Conservation (phyloP, 2,888 invertebrate genomes). For the Heliconius ismenius region DNA sequence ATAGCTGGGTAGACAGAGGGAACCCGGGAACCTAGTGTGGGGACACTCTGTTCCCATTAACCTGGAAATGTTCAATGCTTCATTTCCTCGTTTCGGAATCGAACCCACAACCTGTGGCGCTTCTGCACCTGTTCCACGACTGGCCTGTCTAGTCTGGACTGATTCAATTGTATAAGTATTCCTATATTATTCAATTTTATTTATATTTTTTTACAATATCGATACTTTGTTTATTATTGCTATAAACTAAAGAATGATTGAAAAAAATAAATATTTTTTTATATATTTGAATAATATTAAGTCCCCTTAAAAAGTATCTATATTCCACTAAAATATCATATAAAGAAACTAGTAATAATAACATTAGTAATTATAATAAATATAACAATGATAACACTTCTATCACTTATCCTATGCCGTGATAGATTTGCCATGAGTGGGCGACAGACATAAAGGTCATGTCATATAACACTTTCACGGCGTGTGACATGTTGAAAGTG, state of each 20-base stretch:
- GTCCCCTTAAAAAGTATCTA: background rate
- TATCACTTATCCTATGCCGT: background rate
- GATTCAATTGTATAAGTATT: background rate
- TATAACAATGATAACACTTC: conserved; percentile 21
- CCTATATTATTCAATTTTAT: background rate
- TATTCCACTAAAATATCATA: background rate
- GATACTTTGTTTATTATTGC: background rate
- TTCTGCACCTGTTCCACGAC: no score
- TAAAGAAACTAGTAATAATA: background rate
- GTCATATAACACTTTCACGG: conserved; percentile 63
- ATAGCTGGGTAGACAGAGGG: no score
- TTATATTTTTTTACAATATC: no score
- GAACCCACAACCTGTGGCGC: no score
- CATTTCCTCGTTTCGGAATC: no score
- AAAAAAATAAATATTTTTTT: no score
- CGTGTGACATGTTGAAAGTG: conserved; percentile 45
- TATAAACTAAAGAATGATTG: background rate
- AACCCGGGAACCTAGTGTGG: no score
- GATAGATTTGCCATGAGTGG: conserved; percentile 52
- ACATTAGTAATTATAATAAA: background rate
- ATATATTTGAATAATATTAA: background rate
- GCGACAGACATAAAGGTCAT: conserved; percentile 62
- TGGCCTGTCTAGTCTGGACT: no score
- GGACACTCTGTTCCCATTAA: no score
- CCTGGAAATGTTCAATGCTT: no score